Base-by-base conservation (phyloP, 2,888 invertebrate genomes). In the Aphelenchoides bicaudatus region DNA sequence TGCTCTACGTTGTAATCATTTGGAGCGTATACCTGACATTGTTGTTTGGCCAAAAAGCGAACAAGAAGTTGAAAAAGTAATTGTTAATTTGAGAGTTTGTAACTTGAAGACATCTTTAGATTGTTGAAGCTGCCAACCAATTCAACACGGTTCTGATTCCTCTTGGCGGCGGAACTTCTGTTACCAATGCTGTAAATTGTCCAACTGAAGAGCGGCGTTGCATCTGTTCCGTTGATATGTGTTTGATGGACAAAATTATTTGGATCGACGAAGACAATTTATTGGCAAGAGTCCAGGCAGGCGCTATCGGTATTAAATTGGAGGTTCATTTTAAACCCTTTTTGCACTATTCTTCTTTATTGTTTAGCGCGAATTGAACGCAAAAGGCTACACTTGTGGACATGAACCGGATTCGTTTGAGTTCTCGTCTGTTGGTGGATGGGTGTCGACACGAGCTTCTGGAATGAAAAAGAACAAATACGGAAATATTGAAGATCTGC, bases 351-450 rank as follows among this genome's bases (percentile, higher is more conserved):
- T 39, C 54, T 66, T n/a, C n/a, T n/a, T n/a, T n/a, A n/a, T n/a
- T n/a, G n/a, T n/a, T n/a, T n/a, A n/a, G n/a, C n/a, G 64, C n/a
- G n/a, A n/a, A n/a, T 49, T 75, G 48, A 68, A 69, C 38, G 58
- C 46, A n/a, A 61, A 62, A 28, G 72, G 72, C 3, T 79, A 65
- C 65, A 79, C 72, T n/a, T 68, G 73, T 68, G 98, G 98, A 0
- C 93, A 98, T 80, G 96, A 98, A 79, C 98, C 98, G 0, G 98
- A 98, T 79, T 94, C 93, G 1, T 91, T 90, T 81, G 96, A 98
- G 82, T 98, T 98, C 82, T 82, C 82, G 57, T 81, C 83, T 13
- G 84, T 98, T 1, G 96, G 96, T 3, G 96, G 96, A 0, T 98
- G 98, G 96, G 90, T 93, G 46, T 91, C 92, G 2, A 93, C 93